Conservation (phyloP, 2,888 invertebrate genomes). For the Drosophila nr. perissopoda region DNA sequence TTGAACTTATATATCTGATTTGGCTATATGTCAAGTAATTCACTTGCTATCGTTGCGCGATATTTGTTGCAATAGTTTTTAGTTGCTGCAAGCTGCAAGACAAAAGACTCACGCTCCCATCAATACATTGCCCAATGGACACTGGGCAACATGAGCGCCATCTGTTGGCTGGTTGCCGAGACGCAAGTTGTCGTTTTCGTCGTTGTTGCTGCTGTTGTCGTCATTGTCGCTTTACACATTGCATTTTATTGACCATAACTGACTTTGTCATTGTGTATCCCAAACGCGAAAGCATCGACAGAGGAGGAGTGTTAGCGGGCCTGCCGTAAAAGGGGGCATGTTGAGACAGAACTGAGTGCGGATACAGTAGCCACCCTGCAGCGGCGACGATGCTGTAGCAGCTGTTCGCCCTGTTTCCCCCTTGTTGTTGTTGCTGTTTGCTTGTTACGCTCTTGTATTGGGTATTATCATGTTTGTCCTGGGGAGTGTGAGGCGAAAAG, state of each 20-base stretch:
- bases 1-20: neutral
- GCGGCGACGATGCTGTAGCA: constrained; percentile 36
- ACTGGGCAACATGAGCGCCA: constrained; percentile 47
- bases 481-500: neutral
- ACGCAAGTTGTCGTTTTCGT: constrained; percentile 8
- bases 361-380: constrained; percentile 27
- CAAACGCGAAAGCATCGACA: constrained; percentile 27
- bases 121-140: constrained; percentile 35
- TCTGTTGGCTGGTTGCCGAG: constrained; percentile 54
- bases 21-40: neutral
- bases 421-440: constrained; percentile 17
- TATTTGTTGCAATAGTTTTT: constrained; percentile 3
- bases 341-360: neutral
- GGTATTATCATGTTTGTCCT: neutral
- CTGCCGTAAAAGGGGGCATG: too few relatives aligned
- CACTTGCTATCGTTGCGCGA: neutral
- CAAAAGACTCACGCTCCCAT: constrained; percentile 26
- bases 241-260: constrained; percentile 81
- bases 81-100: neutral
- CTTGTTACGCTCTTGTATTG: neutral
- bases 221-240: constrained; percentile 70
- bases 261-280: constrained; percentile 72
- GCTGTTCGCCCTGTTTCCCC: constrained; percentile 41
- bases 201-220: constrained; percentile 18
- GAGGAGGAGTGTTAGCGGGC: neutral